These are phyloP conservation scores for Odontamblyopus lacepedii DNA, from an alignment of 2,797 vertebrate species.

Conservation along the genomic window DNA sequence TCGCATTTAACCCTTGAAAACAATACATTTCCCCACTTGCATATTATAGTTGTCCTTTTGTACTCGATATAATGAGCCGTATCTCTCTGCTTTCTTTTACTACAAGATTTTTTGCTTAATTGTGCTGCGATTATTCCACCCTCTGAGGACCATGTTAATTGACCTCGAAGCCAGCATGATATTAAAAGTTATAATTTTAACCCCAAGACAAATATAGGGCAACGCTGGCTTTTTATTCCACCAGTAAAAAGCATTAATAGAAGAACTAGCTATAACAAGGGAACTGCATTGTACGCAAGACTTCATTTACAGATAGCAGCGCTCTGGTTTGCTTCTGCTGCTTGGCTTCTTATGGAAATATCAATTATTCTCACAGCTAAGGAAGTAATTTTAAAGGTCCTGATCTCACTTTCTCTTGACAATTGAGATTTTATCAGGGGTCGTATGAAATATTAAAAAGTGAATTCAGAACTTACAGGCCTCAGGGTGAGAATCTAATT, in stretches of 20 bases:
- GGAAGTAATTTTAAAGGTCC: conserved; percentile 75
- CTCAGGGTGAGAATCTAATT: conserved; percentile 64
- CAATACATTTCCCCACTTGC: conserved; percentile 34
- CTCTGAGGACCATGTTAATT: conserved; percentile 68
- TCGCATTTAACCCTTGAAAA: conserved; percentile 37
- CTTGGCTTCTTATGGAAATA: conserved; percentile 59
- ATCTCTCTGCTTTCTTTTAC: conserved; percentile 35
- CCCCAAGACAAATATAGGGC: conserved; percentile 61
- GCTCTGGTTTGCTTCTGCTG: conserved; percentile 40
- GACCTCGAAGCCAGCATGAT: conserved; percentile 65
- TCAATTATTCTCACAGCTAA: conserved; percentile 71
- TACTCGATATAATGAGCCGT: conserved; percentile 45
- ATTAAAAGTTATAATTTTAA: conserved; percentile 67
- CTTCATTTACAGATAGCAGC: conserved; percentile 48
- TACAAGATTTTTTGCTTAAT: conserved; percentile 52
- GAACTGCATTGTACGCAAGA: conserved; percentile 25
- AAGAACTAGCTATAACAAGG: conserved; percentile 43
- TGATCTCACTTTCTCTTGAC: conserved; percentile 70
- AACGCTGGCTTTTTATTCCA: conserved; percentile 53
- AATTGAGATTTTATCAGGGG: conserved; percentile 74
- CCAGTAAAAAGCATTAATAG: conserved; percentile 36
- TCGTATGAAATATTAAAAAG: conserved; percentile 73
- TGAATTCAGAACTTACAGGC: conserved; percentile 55
- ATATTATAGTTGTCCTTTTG: conserved; percentile 15
- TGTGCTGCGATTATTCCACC: conserved; percentile 62